Base-by-base conservation (phyloP, 2,888 invertebrate genomes). In the Chrysolina americana region DNA sequence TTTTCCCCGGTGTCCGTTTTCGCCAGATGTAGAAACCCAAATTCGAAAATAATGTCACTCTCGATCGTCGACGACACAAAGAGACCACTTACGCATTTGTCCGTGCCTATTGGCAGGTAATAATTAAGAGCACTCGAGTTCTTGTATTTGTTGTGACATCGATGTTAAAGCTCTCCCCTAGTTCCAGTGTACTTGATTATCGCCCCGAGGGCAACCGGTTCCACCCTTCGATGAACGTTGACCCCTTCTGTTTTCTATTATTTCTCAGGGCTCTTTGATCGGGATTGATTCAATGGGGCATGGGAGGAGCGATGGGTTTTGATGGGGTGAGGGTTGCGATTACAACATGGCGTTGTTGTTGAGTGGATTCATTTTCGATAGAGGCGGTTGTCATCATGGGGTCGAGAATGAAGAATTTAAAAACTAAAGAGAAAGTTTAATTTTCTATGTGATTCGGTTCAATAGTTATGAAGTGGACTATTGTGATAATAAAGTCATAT, bases 101-200 rank as follows among this genome's bases (percentile, higher is more conserved):
- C 44, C 23, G 50, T 28, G 74, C 71, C 76, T 81, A 86, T 86
- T 86, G 86, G 86, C 86, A 86, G 86, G 86, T 86, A 86, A 86
- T 86, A 86, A 85, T 85, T 84, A 82, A 72, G 78, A 72, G 76
- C 81, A 76, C 80, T 80, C 81, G 79, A 69, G 78, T 77, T 74
- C 76, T 77, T 85, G 85, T 85, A 84, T 85, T 85, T 85, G 85
- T 85, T 85, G 85, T 85, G 85, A 85, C 85, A 85, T 85, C 83
- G 81, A 81, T 82, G 82, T 79, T 78, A 79, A 81, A 79, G 77
- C 71, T 59, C 36, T 68, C 64, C 75, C 76, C 76, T 21, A 68
- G 50, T 13, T 53, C 53, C 68, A 68, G 53, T 56, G 53, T 36
- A 19, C 48, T 68, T 68, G 28, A 53, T 68, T 68, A 36, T 53